Evolutionary conservation across 2,888 invertebrate species (phyloP).

Genomic region (Tethea ocularis): DNA sequence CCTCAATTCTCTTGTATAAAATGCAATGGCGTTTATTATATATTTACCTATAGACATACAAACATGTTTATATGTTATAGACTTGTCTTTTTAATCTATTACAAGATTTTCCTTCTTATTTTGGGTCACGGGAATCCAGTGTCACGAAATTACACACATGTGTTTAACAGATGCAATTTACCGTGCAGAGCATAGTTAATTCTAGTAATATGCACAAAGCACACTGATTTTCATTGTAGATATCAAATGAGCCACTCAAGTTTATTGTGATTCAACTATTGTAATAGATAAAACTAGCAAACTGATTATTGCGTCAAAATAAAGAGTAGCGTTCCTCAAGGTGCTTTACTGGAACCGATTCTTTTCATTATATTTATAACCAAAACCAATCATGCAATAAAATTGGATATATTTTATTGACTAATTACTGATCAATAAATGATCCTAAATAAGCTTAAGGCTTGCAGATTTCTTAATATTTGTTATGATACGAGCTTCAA

Average conservation of each 20-base stretch:
- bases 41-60: neutral
- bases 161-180: slow-evolving; percentile 35
- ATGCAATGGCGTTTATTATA: neutral
- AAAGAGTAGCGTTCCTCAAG: neutral
- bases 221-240: slow-evolving; percentile 29
- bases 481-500: too few relatives aligned
- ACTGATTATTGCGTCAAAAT: neutral
- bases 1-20: neutral
- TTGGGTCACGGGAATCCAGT: slow-evolving; percentile 50
- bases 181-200: slow-evolving; percentile 41
- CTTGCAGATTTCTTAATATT: too few relatives aligned
- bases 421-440: too few relatives aligned
- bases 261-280: neutral
- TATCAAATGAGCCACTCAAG: slow-evolving; percentile 1
- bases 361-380: neutral
- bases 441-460: too few relatives aligned
- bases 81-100: slow-evolving; percentile 3
- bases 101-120: slow-evolving; percentile 42
- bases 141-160: slow-evolving; percentile 30
- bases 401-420: neutral
- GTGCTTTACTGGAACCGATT: neutral
- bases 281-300: neutral
- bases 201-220: slow-evolving; percentile 26
- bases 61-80: neutral
- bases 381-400: neutral